Conservation (phyloP, 1,140 invertebrate species). For the Hypothenemus hampei region DNA sequence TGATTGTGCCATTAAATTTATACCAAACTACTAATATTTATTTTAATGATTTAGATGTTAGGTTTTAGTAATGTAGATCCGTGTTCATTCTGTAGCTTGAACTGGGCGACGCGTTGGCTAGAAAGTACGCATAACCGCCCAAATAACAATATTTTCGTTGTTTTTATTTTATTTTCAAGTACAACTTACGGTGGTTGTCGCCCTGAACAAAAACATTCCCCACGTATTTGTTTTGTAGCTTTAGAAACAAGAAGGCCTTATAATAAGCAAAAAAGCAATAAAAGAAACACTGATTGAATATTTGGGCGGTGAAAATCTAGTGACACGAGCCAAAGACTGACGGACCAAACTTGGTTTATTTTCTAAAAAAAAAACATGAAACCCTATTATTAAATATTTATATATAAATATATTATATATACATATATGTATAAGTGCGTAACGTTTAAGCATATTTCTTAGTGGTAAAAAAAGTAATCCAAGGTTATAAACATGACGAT, state of each 20-base stretch:
- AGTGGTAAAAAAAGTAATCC: conserved; percentile 22
- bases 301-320: conserved; percentile 8
- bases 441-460: conserved; percentile 10
- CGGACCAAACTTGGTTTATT: conserved; percentile 24
- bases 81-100: too few species aligned
- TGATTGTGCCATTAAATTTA: conserved; percentile 21
- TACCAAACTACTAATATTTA: conserved; percentile 20
- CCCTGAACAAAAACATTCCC: conserved; percentile 23
- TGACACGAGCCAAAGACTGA: conserved; percentile 29
- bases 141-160: too few species aligned
- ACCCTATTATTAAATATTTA: conserved; percentile 1
- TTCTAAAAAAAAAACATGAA: conserved; percentile 12
- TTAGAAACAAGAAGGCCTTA: neutral
- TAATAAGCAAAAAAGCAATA: conserved; percentile 8
- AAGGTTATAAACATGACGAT: conserved; percentile 38
- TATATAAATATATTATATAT: neutral
- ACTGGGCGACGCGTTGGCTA: too few species aligned
- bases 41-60: conserved; percentile 6
- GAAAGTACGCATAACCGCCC: too few species aligned
- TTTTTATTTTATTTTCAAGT: too few species aligned
- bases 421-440: conserved; percentile 4
- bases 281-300: neutral
- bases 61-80: too few species aligned
- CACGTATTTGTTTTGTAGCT: neutral
- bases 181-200: too few species aligned